Evolutionary conservation across 2,113 vertebrate genomes (phyloP), one percentile per base, ranked within the genome.

Genomic region (Octodon degus): DNA sequence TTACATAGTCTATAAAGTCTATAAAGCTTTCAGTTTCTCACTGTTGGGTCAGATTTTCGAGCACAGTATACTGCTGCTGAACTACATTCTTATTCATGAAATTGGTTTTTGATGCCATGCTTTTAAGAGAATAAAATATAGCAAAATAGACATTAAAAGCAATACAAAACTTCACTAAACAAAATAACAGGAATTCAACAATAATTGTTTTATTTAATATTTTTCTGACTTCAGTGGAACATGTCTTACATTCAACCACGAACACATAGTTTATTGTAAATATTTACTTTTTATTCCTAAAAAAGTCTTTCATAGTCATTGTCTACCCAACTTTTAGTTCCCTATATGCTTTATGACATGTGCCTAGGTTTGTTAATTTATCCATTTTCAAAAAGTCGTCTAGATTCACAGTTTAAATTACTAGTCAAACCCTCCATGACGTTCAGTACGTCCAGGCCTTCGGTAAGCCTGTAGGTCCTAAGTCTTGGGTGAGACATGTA

Each of bases 321-420:
- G 7, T 83, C 79, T 86, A 86, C 63, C 30, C 87, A 86, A 70
- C 34, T 92, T 89, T 65, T 43, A 77, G 4, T 79, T 90, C 74
- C 1, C 25, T 65, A 62, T 55, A 79, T 17, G 77, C 4, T 34
- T 90, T 74, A 7, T 65, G 25, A 6, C 27, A 83, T 55, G 7
- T 25, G 17, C 37, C 43, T 67, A 72, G 53, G 14, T 70, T 13
- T 65, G 12, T 32, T 50, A 81, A 30, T 72, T 70, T n/a, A 74
- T 85, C 7, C 14, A 83, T 62, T 87, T 86, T 86, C 19, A 80
- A 55, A 22, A 76, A 43, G 32, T 95, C 86, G 53, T 12, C 2
- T 85, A 14, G 70, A 37, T 87, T 95, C 27, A 63, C 37, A 86
- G 86, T 60, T 86, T 50, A 67, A 93, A 93, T 34, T 76, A 84